Conservation (phyloP, 2,797 vertebrate genomes). For the Aotus griseimembra region DNA sequence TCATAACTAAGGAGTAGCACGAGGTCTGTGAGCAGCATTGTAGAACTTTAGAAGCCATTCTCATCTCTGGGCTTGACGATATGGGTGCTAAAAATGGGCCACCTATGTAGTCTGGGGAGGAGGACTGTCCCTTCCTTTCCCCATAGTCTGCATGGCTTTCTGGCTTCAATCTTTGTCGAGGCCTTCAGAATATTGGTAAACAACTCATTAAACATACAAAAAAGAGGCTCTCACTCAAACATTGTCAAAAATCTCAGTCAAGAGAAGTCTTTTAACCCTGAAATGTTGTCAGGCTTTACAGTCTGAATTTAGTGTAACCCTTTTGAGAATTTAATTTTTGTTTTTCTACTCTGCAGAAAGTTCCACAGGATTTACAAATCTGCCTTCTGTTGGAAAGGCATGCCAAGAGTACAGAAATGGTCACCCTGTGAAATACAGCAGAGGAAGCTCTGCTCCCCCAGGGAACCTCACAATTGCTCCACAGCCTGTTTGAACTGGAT, state of each 20-base stretch:
- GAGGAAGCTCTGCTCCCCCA: not conserved
- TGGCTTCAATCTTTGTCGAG: conserved; percentile 1
- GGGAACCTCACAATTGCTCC: not conserved
- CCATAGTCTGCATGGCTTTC: not conserved
- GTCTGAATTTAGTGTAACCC: conserved; percentile 12
- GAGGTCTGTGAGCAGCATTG: conserved; percentile 9
- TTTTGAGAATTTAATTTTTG: conserved; percentile 18
- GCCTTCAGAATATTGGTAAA: conserved; percentile 46
- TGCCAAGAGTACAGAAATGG: not conserved
- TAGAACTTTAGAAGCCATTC: not conserved
- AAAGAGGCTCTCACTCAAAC: not conserved
- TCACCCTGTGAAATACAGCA: not conserved
- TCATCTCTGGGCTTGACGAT: not conserved
- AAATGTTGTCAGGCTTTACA: not conserved
- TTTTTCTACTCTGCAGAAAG: not conserved
- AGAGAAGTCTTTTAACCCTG: conserved; percentile 29
- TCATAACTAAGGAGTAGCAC: conserved; percentile 6
- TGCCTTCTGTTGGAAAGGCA: not conserved
- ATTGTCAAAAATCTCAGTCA: conserved; percentile 32
- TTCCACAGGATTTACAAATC: not conserved
- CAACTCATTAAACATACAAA: conserved; percentile 5
- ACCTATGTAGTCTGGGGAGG: not conserved
- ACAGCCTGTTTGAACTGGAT: not conserved
- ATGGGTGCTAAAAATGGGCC: not conserved
- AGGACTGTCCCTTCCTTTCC: not conserved